phyloP scores from a whole-genome alignment of 1,140 invertebrate species.

The Frieseomelitta varia region DNA sequence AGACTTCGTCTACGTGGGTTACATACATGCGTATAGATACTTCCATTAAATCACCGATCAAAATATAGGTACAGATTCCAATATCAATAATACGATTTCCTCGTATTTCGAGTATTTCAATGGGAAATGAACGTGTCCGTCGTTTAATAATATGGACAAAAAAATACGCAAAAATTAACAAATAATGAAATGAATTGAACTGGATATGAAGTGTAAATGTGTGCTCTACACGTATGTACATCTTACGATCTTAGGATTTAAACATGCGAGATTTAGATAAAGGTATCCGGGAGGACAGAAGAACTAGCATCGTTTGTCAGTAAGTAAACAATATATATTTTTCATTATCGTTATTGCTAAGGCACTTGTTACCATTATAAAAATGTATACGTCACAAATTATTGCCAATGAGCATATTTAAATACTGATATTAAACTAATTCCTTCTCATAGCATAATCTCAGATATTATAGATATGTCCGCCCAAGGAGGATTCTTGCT shows the following conservation, averaged over 20 bases:
- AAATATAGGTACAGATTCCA: too few relatives aligned
- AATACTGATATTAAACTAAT: conserved; percentile 81
- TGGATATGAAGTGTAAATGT: too few relatives aligned
- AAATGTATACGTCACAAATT: conserved; percentile 79
- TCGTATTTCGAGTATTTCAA: too few relatives aligned
- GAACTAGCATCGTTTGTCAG: conserved; percentile 40
- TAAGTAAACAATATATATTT: conserved; percentile 81
- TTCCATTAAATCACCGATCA: not conserved
- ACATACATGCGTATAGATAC: not conserved
- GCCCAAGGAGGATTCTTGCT: conserved; percentile 46
- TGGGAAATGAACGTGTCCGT: too few relatives aligned
- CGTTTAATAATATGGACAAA: too few relatives aligned
- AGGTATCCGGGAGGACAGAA: not conserved
- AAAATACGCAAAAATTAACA: too few relatives aligned
- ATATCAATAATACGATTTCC: too few relatives aligned
- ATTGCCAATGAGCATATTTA: conserved; percentile 80
- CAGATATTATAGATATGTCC: conserved; percentile 64
- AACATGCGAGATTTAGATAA: not conserved
- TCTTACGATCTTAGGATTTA: too few relatives aligned
- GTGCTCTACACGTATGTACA: too few relatives aligned
- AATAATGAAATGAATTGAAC: too few relatives aligned
- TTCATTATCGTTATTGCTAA: conserved; percentile 80
- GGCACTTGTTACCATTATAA: conserved; percentile 81
- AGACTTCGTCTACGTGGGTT: not conserved
- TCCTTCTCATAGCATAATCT: conserved; percentile 75